Evolutionary conservation across 1,140 invertebrate genomes (phyloP), one percentile per base, ranked within the genome.

Genomic region (Drosophila sechellia): DNA sequence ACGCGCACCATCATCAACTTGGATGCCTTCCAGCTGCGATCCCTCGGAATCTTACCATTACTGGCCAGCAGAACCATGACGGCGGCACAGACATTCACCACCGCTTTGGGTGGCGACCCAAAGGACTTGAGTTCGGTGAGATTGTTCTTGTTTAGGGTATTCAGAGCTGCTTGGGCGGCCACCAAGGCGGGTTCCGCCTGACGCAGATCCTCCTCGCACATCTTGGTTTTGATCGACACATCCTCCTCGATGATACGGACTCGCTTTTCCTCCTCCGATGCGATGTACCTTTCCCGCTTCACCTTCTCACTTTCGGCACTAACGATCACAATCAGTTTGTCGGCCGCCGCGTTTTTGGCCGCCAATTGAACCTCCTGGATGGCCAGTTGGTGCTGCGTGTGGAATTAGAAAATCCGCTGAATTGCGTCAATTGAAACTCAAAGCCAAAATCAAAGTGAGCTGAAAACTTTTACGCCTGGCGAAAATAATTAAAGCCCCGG

Each of bases 41-140:
- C 98, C 89, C 96, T 98, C 0, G 98, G 97, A 61, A 99, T 95
- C 93, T 97, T 97, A 1, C 97, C 97, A 87, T 96, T 96, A 25
- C 95, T 95, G 3, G 97, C 95, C 68, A 98, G 95, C 12, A 99
- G 93, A 45, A 98, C 96, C 90, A 98, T 95, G 0, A 99, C 98
- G 22, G 98, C 98, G 12, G 96, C 95, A 6, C 95, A 95, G 0
- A 99, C 98, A 86, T 96, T 97, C 2, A 96, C 94, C 2, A 99
- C 97, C 50, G 96, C 96, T 45, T 95, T 94, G 11, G 96, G 96
- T 22, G 96, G 96, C n/a, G 95, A 95, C 0, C 97, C 97, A 92
- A 99, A 98, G 2, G 98, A 98, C 92, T 99, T 99, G 74, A 99
- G 92, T 92, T 99, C 98, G 1, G 98, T 98, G 42, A 99, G 93